Evolutionary conservation across 2,113 vertebrate species (phyloP), one percentile per base, ranked within the genome.

Genomic region (Ceyx cyanopectus): DNA sequence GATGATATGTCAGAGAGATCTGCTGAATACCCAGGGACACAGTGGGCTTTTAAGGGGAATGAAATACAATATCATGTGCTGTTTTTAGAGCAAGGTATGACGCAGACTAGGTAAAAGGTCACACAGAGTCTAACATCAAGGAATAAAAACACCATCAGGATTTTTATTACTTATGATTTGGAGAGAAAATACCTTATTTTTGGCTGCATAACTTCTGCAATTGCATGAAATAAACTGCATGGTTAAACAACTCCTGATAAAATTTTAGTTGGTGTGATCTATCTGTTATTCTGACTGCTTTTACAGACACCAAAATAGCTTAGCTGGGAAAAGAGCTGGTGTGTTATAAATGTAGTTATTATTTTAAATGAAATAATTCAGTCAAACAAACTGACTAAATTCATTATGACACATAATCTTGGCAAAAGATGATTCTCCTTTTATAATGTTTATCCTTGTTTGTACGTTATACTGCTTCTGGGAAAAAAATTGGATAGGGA

Each of bases 61-160:
- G 69, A 89, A 93, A 90, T 75, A 69, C 27, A 82, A n/a, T 66
- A 79, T 54, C 54, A 40, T 43, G 34, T 43, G 51, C 81, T 89
- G 74, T 2, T 92, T 92, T 92, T 91, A 95, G 83, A 85, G 54
- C 46, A 76, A 85, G 63, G 61, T 90, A 67, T 69, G 67, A 76
- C 32, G 57, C 41, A 80, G 60, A 56, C 37, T 73, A 85, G 63
- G 67, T 48, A 85, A 81, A 81, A 96, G 89, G 92, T 94, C 92
- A 93, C 4, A 6, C 15, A 54, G 58, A 93, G 81, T 79, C 27
- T 84, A 84, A 68, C 24, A 54, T 37, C 50, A 56, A 73, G n/a
- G 60, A 76, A 80, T 60, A 74, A 93, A 84, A 93, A 0, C 32
- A 93, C 40, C 51, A 26, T 54, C 53, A 62, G 79, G 4, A 56